Base-by-base conservation (phyloP, 2,113 vertebrate species). In the Phylloscopus whistleri region DNA sequence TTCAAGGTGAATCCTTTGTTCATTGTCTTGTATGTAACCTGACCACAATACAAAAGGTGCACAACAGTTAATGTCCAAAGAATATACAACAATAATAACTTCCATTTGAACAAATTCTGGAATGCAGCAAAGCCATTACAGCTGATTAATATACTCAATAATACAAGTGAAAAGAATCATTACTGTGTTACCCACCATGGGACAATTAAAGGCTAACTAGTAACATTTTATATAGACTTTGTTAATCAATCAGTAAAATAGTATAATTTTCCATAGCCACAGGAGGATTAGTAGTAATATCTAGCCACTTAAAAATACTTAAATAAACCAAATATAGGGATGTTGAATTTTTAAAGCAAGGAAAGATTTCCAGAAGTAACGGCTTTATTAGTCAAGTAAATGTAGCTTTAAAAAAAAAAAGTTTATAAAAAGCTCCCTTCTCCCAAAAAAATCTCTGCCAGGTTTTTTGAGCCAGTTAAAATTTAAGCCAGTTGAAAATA, bases 381-480 rank as follows among this genome's bases (percentile, higher is more conserved):
- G 49, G 37, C 3, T 56, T 23, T 16, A 31, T 43, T 35, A 55
- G 17, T 80, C 20, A 44, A 73, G 59, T 1, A 59, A 84, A 64
- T 10, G 3, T 19, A 58, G 3, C 2, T 16, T 11, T 20, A 68
- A 7, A 48, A 75, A 69, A 53, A 11, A 17, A 24, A n/a, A 37
- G 2, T 6, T 31, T 26, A 3, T 39, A 44, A 44, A 66, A 43
- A 31, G 1, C 30, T 74, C n/a, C 1, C 5, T 8, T 5, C 8
- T 33, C 8, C 8, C 6, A 0, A 11, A 13, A 69, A 87, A 56
- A 46, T 37, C 2, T 21, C 18, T 66, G 4, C 5, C 51, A 49
- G 12, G 2, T n/a, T n/a, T 56, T 75, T 35, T 85, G 10, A 49
- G 24, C 3, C 28, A 7, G 11, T 22, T 46, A 7, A 33, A 33